A percentile compares a stretch with the other conserved stretches of the same genome.
phyloP scores from a whole-genome alignment of 2,888 invertebrate genomes.

The Sminthurides aquaticus region DNA sequence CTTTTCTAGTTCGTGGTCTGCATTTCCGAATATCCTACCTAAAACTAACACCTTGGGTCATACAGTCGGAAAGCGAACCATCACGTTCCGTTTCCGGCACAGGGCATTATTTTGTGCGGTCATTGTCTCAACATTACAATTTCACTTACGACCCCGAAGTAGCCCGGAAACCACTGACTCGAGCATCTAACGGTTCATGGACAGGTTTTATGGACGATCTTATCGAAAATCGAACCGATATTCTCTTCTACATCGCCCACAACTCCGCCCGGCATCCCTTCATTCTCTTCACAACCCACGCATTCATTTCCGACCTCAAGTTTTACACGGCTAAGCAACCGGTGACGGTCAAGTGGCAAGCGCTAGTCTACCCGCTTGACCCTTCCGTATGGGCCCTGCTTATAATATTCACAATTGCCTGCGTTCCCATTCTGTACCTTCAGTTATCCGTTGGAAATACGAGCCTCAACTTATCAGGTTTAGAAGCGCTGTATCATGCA shows the following conservation, averaged over 20 bases:
- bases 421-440: background rate
- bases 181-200: background rate
- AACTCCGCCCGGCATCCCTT: background rate
- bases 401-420: background rate
- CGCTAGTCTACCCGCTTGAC: background rate
- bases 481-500: background rate
- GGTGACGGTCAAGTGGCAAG: background rate
- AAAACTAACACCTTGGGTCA: background rate
- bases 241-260: background rate
- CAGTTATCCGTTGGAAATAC: conserved; percentile 1
- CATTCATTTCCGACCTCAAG: background rate
- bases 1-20: too few relatives aligned
- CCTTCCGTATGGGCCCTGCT: background rate
- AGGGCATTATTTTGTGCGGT: background rate
- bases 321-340: background rate
- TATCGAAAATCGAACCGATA: background rate
- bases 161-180: background rate
- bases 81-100: background rate
- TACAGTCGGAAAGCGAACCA: background rate
- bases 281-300: background rate
- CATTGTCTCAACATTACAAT: background rate
- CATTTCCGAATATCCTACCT: background rate
- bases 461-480: background rate
- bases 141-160: background rate
- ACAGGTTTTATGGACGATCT: background rate